These are phyloP conservation scores for Hirtodrosophila histrioides DNA, from an alignment of 2,888 invertebrate genomes.

Conservation along the genomic window DNA sequence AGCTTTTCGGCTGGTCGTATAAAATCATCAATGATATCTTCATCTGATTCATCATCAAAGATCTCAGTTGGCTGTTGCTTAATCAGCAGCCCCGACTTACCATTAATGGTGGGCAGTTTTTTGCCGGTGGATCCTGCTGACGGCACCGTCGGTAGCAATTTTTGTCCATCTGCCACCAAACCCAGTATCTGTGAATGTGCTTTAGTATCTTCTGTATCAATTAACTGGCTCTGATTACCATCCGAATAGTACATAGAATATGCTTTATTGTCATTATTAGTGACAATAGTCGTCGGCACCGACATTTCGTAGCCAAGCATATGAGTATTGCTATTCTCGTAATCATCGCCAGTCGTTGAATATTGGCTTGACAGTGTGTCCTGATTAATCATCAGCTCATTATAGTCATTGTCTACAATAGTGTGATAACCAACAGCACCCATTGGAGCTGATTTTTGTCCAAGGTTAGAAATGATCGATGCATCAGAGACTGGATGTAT, in stretches of 20 bases:
- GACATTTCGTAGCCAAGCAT: constrained; percentile 33
- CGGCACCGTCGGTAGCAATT: constrained; percentile 78
- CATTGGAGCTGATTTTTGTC: constrained; percentile 16
- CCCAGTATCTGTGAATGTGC: no score
- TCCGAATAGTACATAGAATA: constrained; percentile 55
- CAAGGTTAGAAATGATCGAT: not conserved
- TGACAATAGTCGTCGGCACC: not conserved
- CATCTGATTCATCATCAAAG: constrained; percentile 75
- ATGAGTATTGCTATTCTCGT: constrained; percentile 73
- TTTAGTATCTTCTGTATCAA: constrained; percentile 8
- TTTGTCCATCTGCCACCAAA: constrained; percentile 23
- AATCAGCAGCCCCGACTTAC: constrained; percentile 78
- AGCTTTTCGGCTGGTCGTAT: constrained; percentile 40
- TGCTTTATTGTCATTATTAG: constrained; percentile 37
- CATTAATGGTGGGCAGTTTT: constrained; percentile 83
- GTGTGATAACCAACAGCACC: constrained; percentile 14
- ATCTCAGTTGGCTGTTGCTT: constrained; percentile 83
- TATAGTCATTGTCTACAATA: constrained; percentile 37
- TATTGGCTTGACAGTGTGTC: constrained; percentile 45
- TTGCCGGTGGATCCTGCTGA: constrained; percentile 80
- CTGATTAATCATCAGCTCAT: constrained; percentile 38
- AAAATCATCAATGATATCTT: constrained; percentile 55
- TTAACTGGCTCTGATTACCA: constrained; percentile 53
- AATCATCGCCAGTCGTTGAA: constrained; percentile 65
- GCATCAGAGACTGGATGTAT: not conserved